Conservation (phyloP, 2,888 invertebrate species). For the Drosophila tripunctata region DNA sequence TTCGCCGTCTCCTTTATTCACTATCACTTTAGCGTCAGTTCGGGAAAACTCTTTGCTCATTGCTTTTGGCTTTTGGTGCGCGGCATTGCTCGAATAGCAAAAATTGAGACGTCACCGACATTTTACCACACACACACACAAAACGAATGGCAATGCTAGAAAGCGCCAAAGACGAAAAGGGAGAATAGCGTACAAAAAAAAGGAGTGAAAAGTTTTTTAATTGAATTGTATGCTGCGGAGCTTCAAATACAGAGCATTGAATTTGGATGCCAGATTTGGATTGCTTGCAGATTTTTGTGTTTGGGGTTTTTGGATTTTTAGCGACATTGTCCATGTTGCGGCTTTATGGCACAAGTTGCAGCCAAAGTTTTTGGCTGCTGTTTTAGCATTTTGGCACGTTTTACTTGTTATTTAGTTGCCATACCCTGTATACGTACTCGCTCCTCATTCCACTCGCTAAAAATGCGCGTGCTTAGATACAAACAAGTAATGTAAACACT, state of each 20-base stretch:
- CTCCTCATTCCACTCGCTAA: conserved; percentile 55
- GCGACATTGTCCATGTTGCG: conserved; percentile 39
- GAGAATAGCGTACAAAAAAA: background rate
- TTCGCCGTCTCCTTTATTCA: background rate
- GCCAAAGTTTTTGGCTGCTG: conserved; percentile 41
- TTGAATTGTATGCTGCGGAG: conserved; percentile 71
- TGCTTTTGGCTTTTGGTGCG: conserved; percentile 47
- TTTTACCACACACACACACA: conserved; percentile 49
- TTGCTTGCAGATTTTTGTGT: background rate
- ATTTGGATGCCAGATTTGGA: conserved; percentile 7
- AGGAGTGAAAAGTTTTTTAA: conserved; percentile 59
- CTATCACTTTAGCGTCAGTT: conserved; percentile 9
- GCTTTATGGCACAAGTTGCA: conserved; percentile 28
- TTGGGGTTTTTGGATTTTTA: background rate
- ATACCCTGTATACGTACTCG: background rate
- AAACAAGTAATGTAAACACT: conserved; percentile 76
- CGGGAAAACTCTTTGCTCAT: too few species aligned
- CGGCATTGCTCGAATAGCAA: conserved; percentile 43
- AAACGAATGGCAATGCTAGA: conserved; percentile 38
- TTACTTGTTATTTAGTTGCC: conserved; percentile 48
- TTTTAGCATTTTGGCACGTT: conserved; percentile 72
- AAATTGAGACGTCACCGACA: conserved; percentile 74
- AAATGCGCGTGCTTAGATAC: conserved; percentile 70
- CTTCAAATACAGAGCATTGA: conserved; percentile 59
- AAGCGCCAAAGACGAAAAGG: background rate